Evolutionary conservation across 2,888 invertebrate species (phyloP).

Genomic region (Trissolcus japonicus): DNA sequence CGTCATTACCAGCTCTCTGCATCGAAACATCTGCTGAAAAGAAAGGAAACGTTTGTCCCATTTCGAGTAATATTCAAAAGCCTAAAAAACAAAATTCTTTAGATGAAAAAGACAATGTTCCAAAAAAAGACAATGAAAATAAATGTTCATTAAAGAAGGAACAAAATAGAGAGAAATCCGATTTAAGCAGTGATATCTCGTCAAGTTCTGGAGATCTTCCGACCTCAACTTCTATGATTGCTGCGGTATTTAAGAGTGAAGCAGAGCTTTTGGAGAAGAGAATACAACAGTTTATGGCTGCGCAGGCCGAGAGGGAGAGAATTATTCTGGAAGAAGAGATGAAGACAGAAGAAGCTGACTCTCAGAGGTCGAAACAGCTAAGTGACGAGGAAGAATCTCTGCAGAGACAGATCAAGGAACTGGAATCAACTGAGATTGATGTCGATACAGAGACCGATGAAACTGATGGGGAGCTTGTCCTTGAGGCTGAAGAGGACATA

Average conservation of each 20-base stretch:
- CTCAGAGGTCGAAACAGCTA: slow-evolving; percentile 81
- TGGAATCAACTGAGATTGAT: slow-evolving; percentile 85
- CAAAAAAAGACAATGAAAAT: slow-evolving; percentile 63
- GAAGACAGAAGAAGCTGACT: slow-evolving; percentile 82
- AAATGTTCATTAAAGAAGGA: slow-evolving; percentile 67
- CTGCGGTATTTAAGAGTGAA: slow-evolving; percentile 73
- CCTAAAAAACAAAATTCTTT: slow-evolving; percentile 61
- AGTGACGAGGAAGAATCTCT: slow-evolving; percentile 87
- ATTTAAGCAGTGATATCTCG: slow-evolving; percentile 44
- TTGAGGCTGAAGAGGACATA: slow-evolving; percentile 75
- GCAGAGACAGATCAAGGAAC: slow-evolving; percentile 85
- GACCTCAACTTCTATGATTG: slow-evolving; percentile 74
- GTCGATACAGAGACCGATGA: slow-evolving; percentile 90
- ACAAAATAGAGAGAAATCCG: slow-evolving; percentile 64
- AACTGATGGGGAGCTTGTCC: slow-evolving; percentile 83
- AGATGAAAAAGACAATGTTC: slow-evolving; percentile 64
- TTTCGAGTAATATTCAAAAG: slow-evolving; percentile 64
- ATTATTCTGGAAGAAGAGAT: slow-evolving; percentile 75
- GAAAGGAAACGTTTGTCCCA: slow-evolving; percentile 66
- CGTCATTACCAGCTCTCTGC: slow-evolving; percentile 86
- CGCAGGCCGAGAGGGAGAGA: slow-evolving; percentile 74
- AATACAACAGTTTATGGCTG: slow-evolving; percentile 75
- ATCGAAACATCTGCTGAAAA: slow-evolving; percentile 67
- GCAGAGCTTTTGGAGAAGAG: slow-evolving; percentile 73
- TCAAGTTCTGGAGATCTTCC: slow-evolving; percentile 61